phyloP scores from a whole-genome alignment of 1,140 invertebrate species.

The Bathynomus jamesi region DNA sequence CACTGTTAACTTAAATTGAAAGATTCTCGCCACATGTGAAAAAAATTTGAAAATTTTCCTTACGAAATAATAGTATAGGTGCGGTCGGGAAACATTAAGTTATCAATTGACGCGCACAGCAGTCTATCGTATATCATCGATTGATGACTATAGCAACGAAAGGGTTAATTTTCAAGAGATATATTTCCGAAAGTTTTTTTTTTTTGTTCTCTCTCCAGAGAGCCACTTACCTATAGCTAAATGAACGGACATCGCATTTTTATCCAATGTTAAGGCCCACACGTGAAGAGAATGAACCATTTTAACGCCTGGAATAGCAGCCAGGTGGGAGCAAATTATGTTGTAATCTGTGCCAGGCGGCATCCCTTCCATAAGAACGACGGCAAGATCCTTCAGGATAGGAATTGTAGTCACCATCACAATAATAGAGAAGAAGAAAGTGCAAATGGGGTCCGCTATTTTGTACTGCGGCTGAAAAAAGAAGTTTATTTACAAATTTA shows the following conservation, averaged over 20 bases:
- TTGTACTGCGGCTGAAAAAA: conserved; percentile 58
- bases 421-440: conserved; percentile 74
- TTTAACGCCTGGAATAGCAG: conserved; percentile 56
- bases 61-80: too few species aligned
- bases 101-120: too few species aligned
- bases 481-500: too few species aligned
- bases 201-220: too few species aligned
- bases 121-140: too few species aligned
- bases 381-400: conserved; percentile 64
- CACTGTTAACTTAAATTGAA: too few species aligned
- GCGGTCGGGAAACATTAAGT: too few species aligned
- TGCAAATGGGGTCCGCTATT: conserved; percentile 80
- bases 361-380: conserved; percentile 70
- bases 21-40: too few species aligned
- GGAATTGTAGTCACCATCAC: conserved; percentile 70
- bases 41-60: too few species aligned
- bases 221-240: conserved; percentile 56
- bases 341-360: conserved; percentile 53
- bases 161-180: too few species aligned
- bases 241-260: conserved; percentile 62
- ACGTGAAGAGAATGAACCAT: conserved; percentile 70
- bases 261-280: conserved; percentile 69
- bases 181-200: too few species aligned
- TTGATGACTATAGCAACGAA: too few species aligned
- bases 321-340: conserved; percentile 46